A percentile compares a stretch with the other conserved stretches of the same genome.
phyloP scores from a whole-genome alignment of 2,113 vertebrate species.

The Spilogale gracilis region DNA sequence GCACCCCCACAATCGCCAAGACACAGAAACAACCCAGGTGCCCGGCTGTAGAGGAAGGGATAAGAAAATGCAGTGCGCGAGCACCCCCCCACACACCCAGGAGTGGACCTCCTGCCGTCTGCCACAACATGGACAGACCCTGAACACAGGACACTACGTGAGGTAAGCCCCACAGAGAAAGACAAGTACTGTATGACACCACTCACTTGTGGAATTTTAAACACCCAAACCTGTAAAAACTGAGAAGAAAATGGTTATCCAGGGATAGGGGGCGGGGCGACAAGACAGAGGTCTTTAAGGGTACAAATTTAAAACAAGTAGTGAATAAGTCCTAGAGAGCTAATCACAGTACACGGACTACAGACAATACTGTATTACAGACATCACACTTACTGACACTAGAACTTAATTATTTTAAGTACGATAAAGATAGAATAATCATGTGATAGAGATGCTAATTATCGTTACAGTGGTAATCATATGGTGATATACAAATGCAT shows the following conservation, averaged over 20 bases:
- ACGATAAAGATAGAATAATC: background rate
- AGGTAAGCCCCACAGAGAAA: background rate
- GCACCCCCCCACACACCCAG: background rate
- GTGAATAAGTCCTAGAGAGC: background rate
- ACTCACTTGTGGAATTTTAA: background rate
- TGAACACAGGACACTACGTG: background rate
- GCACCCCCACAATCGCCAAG: background rate
- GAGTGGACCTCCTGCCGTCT: background rate
- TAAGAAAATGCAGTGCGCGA: background rate
- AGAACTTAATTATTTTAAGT: background rate
- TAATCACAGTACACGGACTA: background rate
- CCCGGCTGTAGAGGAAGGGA: background rate
- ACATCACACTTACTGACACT: background rate
- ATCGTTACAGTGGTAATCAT: background rate
- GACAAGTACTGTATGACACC: background rate
- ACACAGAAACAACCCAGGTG: background rate
- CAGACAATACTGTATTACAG: background rate
- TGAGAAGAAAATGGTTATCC: background rate
- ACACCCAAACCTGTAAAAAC: background rate
- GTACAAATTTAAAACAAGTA: background rate
- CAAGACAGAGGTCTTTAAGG: background rate
- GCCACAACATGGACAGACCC: background rate
- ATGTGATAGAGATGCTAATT: background rate
- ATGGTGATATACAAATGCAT: background rate
- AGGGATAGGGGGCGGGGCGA: background rate